These are phyloP conservation scores for Saccostrea echinata DNA, from an alignment of 1,140 invertebrate genomes.

Conservation along the genomic window DNA sequence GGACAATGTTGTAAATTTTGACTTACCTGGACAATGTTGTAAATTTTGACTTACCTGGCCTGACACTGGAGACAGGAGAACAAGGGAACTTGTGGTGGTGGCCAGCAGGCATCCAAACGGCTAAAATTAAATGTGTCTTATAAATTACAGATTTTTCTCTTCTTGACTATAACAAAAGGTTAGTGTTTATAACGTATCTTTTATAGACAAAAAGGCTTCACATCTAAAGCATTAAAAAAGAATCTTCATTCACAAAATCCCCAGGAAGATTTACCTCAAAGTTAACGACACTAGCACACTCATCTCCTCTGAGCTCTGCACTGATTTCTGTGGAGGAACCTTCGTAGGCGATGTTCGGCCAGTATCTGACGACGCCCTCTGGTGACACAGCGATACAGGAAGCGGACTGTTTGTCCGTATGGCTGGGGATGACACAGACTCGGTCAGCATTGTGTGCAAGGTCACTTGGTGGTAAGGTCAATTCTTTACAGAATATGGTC, in stretches of 20 bases:
- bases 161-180: too few relatives aligned
- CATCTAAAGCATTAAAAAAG: neutral
- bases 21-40: neutral
- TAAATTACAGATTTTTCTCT: too few relatives aligned
- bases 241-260: neutral
- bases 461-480: conserved; percentile 94
- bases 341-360: conserved; percentile 94
- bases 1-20: too few relatives aligned
- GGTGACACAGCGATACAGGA: conserved; percentile 91
- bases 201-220: neutral
- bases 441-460: conserved; percentile 94
- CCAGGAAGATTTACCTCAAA: conserved; percentile 62
- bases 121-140: conserved; percentile 75
- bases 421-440: conserved; percentile 87
- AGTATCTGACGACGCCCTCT: conserved; percentile 94
- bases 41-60: conserved; percentile 81
- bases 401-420: conserved; percentile 88
- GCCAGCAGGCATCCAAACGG: conserved; percentile 90
- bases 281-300: conserved; percentile 83
- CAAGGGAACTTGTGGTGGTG: conserved; percentile 93
- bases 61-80: conserved; percentile 84
- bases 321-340: conserved; percentile 90
- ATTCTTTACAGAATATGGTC: conserved; percentile 86
- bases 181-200: too few relatives aligned
- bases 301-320: conserved; percentile 88